A percentile compares a stretch with the other conserved stretches of the same genome.
These are phyloP conservation scores for Coendou prehensilis DNA, from an alignment of 2,797 vertebrate genomes.

Conservation along the genomic window DNA sequence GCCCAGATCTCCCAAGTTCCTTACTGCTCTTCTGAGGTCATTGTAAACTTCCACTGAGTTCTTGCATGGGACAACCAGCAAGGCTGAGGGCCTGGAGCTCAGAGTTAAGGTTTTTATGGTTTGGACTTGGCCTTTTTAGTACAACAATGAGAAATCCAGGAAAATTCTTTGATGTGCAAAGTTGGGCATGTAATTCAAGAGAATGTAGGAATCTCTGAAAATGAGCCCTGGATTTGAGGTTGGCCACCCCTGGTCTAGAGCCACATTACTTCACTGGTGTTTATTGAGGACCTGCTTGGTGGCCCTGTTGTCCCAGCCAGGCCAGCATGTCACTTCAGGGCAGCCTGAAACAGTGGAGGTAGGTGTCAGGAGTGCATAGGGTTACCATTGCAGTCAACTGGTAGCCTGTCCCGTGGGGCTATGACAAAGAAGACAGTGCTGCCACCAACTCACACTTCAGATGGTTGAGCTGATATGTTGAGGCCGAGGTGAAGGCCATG, in stretches of 20 bases:
- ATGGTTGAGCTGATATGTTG: not conserved
- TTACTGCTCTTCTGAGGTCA: not conserved
- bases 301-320: not conserved
- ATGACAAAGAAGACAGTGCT: too few species aligned
- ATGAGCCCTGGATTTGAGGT: not conserved
- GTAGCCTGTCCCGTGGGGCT: not conserved
- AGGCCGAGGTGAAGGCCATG: not conserved
- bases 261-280: not conserved
- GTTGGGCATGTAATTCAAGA: not conserved
- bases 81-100: not conserved
- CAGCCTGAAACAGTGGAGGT: not conserved
- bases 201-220: constrained; percentile 1
- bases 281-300: not conserved
- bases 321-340: not conserved
- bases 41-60: not conserved
- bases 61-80: not conserved
- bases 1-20: not conserved
- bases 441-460: not conserved
- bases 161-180: not conserved
- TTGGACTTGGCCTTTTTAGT: not conserved
- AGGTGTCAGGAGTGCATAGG: not conserved
- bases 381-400: not conserved
- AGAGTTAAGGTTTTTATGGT: not conserved
- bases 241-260: not conserved
- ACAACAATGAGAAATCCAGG: not conserved